Evolutionary conservation across 2,797 vertebrate genomes (phyloP).

Genomic region (Tapera naevia): DNA sequence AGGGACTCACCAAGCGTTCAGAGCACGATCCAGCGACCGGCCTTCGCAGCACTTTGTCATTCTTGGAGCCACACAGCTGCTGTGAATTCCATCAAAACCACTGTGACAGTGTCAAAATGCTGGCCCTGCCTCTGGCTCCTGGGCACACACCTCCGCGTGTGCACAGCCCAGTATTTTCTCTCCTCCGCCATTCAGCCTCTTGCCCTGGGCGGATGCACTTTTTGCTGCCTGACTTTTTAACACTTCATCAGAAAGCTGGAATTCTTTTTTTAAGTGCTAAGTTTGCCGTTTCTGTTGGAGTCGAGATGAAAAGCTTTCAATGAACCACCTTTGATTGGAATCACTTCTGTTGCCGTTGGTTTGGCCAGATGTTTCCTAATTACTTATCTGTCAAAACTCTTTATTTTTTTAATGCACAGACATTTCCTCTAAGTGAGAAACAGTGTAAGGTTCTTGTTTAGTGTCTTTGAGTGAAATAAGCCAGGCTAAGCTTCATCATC

Average conservation of each 20-base stretch:
- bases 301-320: constrained; percentile 58
- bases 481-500: constrained; percentile 52
- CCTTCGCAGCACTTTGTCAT: neutral
- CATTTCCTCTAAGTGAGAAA: constrained; percentile 62
- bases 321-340: constrained; percentile 63
- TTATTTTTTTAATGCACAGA: neutral
- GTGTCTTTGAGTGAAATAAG: constrained; percentile 42
- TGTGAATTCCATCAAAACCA: neutral
- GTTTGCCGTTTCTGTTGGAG: constrained; percentile 53
- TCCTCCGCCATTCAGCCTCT: neutral
- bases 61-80: neutral
- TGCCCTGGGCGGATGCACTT: neutral
- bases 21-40: rapidly evolving
- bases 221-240: neutral
- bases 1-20: neutral
- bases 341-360: constrained; percentile 59
- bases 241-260: constrained; percentile 49
- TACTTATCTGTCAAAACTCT: constrained; percentile 56
- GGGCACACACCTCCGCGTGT: neutral
- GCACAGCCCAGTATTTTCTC: neutral
- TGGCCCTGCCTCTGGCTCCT: neutral
- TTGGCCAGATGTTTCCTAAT: constrained; percentile 70
- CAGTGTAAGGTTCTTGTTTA: constrained; percentile 26
- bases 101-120: rapidly evolving
- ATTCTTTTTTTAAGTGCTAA: neutral